These are phyloP conservation scores for Tupiocoris notatus DNA, from an alignment of 2,888 invertebrate genomes.

Conservation along the genomic window DNA sequence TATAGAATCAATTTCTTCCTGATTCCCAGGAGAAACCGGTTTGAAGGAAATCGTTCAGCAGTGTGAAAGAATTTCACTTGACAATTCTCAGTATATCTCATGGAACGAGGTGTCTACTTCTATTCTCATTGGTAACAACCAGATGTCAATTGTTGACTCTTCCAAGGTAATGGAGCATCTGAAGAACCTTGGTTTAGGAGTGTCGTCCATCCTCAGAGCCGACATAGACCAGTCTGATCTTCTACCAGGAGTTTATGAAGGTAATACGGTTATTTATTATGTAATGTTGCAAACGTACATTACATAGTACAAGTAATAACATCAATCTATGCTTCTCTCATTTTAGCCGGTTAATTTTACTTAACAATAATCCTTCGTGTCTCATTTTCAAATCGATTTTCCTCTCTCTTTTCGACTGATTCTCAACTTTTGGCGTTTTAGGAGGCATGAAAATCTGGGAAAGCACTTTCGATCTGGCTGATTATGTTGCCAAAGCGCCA, in stretches of 20 bases:
- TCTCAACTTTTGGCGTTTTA: conserved; percentile 55
- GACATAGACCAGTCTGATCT: conserved; percentile 66
- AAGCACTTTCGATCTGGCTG: conserved; percentile 77
- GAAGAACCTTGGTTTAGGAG: not conserved
- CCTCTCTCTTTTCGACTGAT: too few species aligned
- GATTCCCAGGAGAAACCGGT: too few species aligned
- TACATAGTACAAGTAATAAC: too few species aligned
- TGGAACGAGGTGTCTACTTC: not conserved
- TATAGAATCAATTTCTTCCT: too few species aligned
- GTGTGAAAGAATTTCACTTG: too few species aligned
- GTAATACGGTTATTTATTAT: too few species aligned
- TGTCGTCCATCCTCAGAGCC: conserved; percentile 22
- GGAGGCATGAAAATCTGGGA: conserved; percentile 97
- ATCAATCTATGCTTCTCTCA: too few species aligned
- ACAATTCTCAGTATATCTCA: too few species aligned
- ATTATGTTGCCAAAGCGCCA: conserved; percentile 60
- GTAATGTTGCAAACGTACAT: too few species aligned
- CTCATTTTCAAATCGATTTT: not conserved
- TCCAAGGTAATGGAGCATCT: not conserved
- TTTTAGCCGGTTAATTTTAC: too few species aligned
- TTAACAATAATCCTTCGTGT: too few species aligned
- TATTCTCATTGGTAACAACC: not conserved
- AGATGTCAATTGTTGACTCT: not conserved
- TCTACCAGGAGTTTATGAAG: conserved; percentile 75
- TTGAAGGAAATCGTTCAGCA: too few species aligned